Evolutionary conservation across 2,888 invertebrate species (phyloP).

Genomic region (Polyommatus icarus): DNA sequence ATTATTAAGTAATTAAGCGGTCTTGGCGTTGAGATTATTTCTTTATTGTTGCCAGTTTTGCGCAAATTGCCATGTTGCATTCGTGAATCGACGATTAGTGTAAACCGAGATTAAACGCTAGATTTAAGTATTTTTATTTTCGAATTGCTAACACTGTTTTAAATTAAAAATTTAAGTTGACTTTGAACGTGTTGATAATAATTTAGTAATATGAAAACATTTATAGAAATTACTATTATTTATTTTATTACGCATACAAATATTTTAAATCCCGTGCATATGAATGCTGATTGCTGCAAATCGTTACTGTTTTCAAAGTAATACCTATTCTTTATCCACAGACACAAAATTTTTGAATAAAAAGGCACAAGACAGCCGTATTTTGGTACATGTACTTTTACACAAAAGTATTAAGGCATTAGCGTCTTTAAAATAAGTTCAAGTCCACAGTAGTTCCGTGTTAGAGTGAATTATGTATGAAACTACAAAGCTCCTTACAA

Average conservation of each 20-base stretch:
- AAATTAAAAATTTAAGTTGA: too few relatives aligned
- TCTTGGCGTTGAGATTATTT: conserved; percentile 21
- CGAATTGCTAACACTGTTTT: not conserved
- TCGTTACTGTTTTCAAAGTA: too few relatives aligned
- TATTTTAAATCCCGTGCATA: too few relatives aligned
- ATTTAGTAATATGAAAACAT: too few relatives aligned
- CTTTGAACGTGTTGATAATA: too few relatives aligned
- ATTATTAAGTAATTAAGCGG: conserved; percentile 24
- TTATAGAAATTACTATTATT: too few relatives aligned
- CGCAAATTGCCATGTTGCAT: conserved; percentile 23
- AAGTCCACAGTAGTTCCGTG: conserved; percentile 31
- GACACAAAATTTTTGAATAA: not conserved
- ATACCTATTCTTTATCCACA: not conserved
- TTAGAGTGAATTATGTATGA: conserved; percentile 33
- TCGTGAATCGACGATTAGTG: conserved; percentile 10
- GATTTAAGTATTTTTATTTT: not conserved
- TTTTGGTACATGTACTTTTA: not conserved
- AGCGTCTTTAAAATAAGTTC: conserved; percentile 22
- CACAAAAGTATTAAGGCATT: conserved; percentile 4
- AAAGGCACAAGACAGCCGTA: not conserved
- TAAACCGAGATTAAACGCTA: not conserved
- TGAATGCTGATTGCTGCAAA: too few relatives aligned
- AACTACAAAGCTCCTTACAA: conserved; percentile 34
- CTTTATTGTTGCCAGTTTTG: conserved; percentile 12
- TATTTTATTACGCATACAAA: too few relatives aligned